Conservation (phyloP, 1,140 invertebrate species). For the Sitodiplosis mosellana region DNA sequence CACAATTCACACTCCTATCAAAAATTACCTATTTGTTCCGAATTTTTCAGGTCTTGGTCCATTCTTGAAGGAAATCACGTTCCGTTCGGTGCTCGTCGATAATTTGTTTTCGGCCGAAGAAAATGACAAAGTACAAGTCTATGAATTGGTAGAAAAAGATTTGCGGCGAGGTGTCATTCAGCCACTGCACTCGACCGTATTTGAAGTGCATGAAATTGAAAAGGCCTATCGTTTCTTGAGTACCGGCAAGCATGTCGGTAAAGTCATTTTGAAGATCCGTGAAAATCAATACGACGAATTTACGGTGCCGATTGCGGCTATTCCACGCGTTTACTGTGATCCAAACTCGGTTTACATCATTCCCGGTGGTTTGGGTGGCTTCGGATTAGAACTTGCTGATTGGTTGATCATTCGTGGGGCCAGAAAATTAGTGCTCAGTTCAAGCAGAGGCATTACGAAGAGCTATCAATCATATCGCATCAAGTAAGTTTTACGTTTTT, state of each 20-base stretch:
- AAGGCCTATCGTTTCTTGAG: slow-evolving; percentile 58
- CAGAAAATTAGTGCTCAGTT: slow-evolving; percentile 58
- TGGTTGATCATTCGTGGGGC: slow-evolving; percentile 72
- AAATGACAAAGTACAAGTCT: slow-evolving; percentile 51
- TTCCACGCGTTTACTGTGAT: slow-evolving; percentile 27
- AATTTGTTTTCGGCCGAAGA: slow-evolving; percentile 25
- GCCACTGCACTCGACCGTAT: slow-evolving; percentile 38
- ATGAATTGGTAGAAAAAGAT: slow-evolving; percentile 59
- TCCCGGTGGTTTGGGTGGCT: slow-evolving; percentile 67
- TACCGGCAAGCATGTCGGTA: slow-evolving; percentile 77
- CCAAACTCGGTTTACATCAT: slow-evolving; percentile 33
- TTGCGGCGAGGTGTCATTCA: slow-evolving; percentile 48
- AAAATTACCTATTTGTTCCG: too few relatives aligned
- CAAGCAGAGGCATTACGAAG: slow-evolving; percentile 52
- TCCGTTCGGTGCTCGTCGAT: slow-evolving; percentile 27
- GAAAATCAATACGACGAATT: slow-evolving; percentile 7
- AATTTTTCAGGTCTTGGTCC: too few relatives aligned
- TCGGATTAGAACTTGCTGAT: slow-evolving; percentile 77
- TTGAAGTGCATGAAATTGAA: slow-evolving; percentile 38
- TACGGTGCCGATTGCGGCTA: slow-evolving; percentile 15
- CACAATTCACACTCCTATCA: too few relatives aligned
- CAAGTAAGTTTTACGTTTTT: slow-evolving; percentile 23
- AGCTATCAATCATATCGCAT: slow-evolving; percentile 58
- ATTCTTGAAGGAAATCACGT: slow-evolving; percentile 16
- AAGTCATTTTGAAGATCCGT: slow-evolving; percentile 34